These are phyloP conservation scores for Anguilla megastoma DNA, from an alignment of 2,797 vertebrate species.

Conservation along the genomic window DNA sequence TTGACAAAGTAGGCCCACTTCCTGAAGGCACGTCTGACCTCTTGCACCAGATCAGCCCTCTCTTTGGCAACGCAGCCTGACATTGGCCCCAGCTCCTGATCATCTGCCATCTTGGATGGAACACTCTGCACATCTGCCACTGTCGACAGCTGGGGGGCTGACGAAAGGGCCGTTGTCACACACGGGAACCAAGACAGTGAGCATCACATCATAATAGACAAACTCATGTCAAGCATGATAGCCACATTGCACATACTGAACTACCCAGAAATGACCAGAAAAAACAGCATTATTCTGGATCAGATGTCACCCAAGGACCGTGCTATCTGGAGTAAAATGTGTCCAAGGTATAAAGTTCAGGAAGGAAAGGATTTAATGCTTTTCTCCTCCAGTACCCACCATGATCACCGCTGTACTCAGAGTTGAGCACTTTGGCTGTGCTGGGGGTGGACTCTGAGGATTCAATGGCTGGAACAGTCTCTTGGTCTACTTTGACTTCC, in stretches of 20 bases:
- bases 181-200: not conserved
- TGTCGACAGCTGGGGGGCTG: slow-evolving; percentile 75
- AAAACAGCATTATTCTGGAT: not conserved
- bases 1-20: not conserved
- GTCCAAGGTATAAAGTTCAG: too few species aligned
- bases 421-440: slow-evolving; percentile 75
- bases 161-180: slow-evolving; percentile 30
- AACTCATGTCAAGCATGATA: too few species aligned
- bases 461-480: slow-evolving; percentile 65
- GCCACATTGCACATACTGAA: too few species aligned
- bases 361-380: not conserved
- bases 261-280: not conserved
- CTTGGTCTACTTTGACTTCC: slow-evolving; percentile 81
- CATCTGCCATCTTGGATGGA: slow-evolving; percentile 65
- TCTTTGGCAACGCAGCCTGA: slow-evolving; percentile 70
- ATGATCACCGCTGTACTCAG: slow-evolving; percentile 66
- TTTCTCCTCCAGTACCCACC: not conserved
- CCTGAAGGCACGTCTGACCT: slow-evolving; percentile 60
- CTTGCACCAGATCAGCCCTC: slow-evolving; percentile 75
- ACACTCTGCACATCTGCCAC: slow-evolving; percentile 42
- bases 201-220: too few species aligned
- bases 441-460: slow-evolving; percentile 70
- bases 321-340: not conserved
- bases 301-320: too few species aligned
- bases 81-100: slow-evolving; percentile 50